Evolutionary conservation across 2,888 invertebrate species (phyloP).

Genomic region (Heteromurus nitidus): DNA sequence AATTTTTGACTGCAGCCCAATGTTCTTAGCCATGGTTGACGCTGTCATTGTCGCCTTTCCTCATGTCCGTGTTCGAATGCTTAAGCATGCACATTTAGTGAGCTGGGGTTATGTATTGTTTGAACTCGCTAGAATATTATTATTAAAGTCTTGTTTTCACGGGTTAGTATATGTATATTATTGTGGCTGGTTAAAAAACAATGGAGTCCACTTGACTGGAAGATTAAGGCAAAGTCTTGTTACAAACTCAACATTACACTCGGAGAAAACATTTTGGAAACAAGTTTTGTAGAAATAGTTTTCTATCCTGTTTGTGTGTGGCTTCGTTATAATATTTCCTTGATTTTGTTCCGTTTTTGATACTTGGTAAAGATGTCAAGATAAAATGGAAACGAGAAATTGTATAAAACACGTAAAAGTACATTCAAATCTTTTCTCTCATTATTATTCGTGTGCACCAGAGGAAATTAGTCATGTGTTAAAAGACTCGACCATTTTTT

Average conservation of each 20-base stretch:
- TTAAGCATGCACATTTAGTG: neutral
- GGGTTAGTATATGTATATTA: no score
- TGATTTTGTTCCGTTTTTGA: neutral
- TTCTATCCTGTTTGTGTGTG: neutral
- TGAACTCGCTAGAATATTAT: no score
- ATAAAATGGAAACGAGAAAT: neutral
- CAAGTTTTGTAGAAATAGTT: neutral
- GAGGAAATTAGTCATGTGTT: conserved; percentile 28
- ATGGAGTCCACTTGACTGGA: neutral
- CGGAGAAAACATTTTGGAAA: neutral
- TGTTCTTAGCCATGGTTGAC: conserved; percentile 31
- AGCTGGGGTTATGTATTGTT: no score
- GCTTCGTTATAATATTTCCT: neutral
- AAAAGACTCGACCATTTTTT: conserved; percentile 26
- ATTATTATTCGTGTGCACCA: conserved; percentile 7
- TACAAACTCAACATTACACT: neutral
- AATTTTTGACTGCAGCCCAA: conserved; percentile 35
- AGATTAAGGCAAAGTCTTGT: neutral
- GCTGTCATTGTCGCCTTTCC: conserved; percentile 51
- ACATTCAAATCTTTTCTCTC: neutral
- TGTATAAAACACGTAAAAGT: neutral
- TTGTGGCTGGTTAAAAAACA: no score
- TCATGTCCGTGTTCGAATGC: conserved; percentile 6
- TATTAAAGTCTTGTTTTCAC: no score
- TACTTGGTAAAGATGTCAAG: neutral